Evolutionary conservation across 2,888 invertebrate genomes (phyloP), one percentile per base, ranked within the genome.

Genomic region (Eupithecia inturbata): DNA sequence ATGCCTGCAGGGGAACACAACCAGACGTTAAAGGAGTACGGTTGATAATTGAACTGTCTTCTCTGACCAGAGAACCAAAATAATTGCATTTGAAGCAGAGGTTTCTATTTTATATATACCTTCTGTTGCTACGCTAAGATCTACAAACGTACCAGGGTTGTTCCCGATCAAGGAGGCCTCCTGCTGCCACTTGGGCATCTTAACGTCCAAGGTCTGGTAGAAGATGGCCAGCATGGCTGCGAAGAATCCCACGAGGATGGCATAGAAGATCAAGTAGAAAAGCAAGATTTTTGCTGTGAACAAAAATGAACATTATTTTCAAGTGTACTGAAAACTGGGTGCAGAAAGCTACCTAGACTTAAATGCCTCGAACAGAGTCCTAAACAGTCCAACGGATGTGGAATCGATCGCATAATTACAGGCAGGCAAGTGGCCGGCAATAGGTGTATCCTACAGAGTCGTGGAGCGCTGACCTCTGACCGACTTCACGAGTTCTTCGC

Each of bases 191-290:
- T 98, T 98, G 26, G 99, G 99, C 89, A 95, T 96, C 87, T 96
- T 96, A 81, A 95, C 91, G 88, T 98, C 97, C 92, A 99, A 95
- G 70, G 99, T 99, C 94, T 97, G 97, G 92, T 98, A 98, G 95
- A 99, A 99, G 87, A 99, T 97, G 82, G 98, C 97, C 94, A 99
- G 95, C 96, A 99, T 96, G 79, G 98, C 98, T 80, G 98, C 97
- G 95, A 99, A 99, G 96, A 99, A 99, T 72, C 97, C 98, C 87
- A 97, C 96, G 91, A 99, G 96, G 85, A 96, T 96, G 81, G 97
- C 96, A 95, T 99, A 99, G 96, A 99, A 99, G 91, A 99, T 96
- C 83, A 99, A 93, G 95, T 99, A 99, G 96, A 99, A 99, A 82
- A 99, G 94, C 83, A 98, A 95, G 93, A 99, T 99, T 95, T 99